Evolutionary conservation across 2,888 invertebrate species (phyloP).

Genomic region (Drosophila demipolita): DNA sequence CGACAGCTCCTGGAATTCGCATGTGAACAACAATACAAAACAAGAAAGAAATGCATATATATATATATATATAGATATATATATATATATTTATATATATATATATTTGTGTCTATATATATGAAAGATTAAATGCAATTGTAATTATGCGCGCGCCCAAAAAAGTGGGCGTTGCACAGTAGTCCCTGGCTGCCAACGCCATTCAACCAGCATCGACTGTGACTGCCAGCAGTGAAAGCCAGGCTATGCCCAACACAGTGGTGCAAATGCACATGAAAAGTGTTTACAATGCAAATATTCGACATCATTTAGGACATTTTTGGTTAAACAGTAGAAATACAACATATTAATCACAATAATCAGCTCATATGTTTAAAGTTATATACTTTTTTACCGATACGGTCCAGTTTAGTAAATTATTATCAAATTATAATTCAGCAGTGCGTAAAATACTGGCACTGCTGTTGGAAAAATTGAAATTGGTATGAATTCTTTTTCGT

Average conservation of each 20-base stretch:
- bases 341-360: too few relatives aligned
- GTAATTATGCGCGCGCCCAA: slow-evolving; percentile 70
- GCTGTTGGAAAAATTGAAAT: too few relatives aligned
- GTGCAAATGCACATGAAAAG: neutral
- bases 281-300: neutral
- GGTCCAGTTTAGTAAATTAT: too few relatives aligned
- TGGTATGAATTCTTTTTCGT: too few relatives aligned
- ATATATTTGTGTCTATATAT: slow-evolving; percentile 17
- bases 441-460: too few relatives aligned
- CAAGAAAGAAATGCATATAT: slow-evolving; percentile 26
- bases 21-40: slow-evolving; percentile 19
- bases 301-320: neutral
- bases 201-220: slow-evolving; percentile 34
- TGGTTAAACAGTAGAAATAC: too few relatives aligned
- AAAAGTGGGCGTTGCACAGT: slow-evolving; percentile 78
- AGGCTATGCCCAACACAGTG: slow-evolving; percentile 52
- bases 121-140: slow-evolving; percentile 48
- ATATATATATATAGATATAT: slow-evolving; percentile 7
- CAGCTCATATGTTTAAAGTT: too few relatives aligned
- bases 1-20: slow-evolving; percentile 77
- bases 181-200: slow-evolving; percentile 76
- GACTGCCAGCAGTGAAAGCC: slow-evolving; percentile 69
- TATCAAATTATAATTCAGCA: too few relatives aligned
- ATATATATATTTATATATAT: neutral
- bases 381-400: too few relatives aligned